Evolutionary conservation across 2,888 invertebrate genomes (phyloP).

Genomic region (Erebia epiphron): DNA sequence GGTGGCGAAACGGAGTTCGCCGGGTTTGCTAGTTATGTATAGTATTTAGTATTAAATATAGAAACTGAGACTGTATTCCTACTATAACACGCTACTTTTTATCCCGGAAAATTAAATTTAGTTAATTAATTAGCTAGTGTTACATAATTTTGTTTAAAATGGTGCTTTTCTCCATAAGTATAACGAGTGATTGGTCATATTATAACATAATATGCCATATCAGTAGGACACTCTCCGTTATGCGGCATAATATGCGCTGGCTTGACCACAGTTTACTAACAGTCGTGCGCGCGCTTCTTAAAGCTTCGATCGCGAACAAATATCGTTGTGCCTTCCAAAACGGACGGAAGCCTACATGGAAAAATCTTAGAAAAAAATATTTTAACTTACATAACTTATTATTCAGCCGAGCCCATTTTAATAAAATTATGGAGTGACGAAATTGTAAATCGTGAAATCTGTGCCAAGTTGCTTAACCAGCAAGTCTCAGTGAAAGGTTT

Average conservation of each 20-base stretch:
- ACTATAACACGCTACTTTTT: too few relatives aligned
- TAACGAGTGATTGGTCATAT: constrained; percentile 51
- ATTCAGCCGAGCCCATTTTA: not conserved
- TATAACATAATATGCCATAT: constrained; percentile 43
- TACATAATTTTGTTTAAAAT: not conserved
- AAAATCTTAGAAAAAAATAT: not conserved
- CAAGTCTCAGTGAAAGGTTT: constrained; percentile 57
- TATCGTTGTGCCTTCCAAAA: not conserved
- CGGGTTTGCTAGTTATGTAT: too few relatives aligned
- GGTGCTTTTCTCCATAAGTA: constrained; percentile 12
- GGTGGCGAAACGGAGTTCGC: too few relatives aligned
- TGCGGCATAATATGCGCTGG: constrained; percentile 25
- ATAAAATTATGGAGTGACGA: constrained; percentile 12
- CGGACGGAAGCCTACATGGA: not conserved
- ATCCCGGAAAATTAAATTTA: too few relatives aligned
- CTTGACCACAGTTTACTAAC: constrained; percentile 37
- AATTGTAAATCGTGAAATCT: constrained; percentile 36
- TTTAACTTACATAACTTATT: constrained; percentile 12
- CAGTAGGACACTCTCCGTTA: constrained; percentile 41
- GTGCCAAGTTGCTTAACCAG: constrained; percentile 41
- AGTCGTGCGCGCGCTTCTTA: constrained; percentile 38
- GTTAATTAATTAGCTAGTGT: too few relatives aligned
- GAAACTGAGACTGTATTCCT: too few relatives aligned
- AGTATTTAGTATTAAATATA: too few relatives aligned
- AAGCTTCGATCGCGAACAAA: constrained; percentile 15